Evolutionary conservation across 2,888 invertebrate genomes (phyloP).

Genomic region (Drosophila acutilabella): DNA sequence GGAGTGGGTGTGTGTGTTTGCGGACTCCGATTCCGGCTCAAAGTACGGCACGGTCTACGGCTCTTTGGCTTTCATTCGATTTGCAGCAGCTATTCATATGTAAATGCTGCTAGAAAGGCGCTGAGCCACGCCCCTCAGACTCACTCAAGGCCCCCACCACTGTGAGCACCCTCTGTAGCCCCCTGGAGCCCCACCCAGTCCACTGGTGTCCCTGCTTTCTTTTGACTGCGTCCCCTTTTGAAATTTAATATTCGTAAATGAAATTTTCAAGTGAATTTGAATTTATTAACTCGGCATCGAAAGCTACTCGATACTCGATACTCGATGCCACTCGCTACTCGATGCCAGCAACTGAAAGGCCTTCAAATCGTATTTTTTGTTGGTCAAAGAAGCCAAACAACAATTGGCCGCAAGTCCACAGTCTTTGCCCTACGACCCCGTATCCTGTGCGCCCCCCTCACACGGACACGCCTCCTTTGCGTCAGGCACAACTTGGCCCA

Average conservation of each 20-base stretch:
- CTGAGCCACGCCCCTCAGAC: constrained; percentile 18
- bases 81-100: constrained; percentile 69
- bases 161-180: too few species aligned
- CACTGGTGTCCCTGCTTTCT: constrained; percentile 1
- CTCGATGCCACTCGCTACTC: too few species aligned
- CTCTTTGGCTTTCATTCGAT: constrained; percentile 52
- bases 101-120: constrained; percentile 50
- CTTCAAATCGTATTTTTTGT: constrained; percentile 5
- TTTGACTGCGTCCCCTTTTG: constrained; percentile 35
- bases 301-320: not conserved
- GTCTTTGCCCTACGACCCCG: constrained; percentile 13
- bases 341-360: too few species aligned
- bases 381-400: constrained; percentile 59
- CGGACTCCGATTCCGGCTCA: constrained; percentile 7
- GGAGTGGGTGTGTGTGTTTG: not conserved
- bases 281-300: constrained; percentile 64
- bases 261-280: constrained; percentile 71
- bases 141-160: not conserved
- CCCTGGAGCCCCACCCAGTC: not conserved
- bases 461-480: not conserved
- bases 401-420: constrained; percentile 39
- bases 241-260: constrained; percentile 69
- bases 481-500: not conserved
- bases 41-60: constrained; percentile 25
- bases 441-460: constrained; percentile 25